phyloP scores from a whole-genome alignment of 1,140 invertebrate species.

The Asobara japonica region DNA sequence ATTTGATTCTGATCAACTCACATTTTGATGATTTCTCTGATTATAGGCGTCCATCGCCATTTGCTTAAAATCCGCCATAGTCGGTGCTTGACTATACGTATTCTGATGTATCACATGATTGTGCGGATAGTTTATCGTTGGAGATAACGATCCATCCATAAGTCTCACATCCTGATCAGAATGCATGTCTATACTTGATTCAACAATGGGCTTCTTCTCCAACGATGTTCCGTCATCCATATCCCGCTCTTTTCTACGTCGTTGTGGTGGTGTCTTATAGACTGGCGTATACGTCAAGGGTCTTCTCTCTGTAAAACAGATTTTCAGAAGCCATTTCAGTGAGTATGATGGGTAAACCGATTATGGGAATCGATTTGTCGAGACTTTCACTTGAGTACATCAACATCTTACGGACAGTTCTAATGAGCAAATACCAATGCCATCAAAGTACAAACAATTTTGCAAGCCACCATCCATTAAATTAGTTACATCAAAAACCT shows the following conservation, averaged over 20 bases:
- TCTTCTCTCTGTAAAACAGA: conserved; percentile 64
- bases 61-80: conserved; percentile 60
- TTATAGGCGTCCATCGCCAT: conserved; percentile 62
- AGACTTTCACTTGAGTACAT: neutral
- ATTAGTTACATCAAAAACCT: too few species aligned
- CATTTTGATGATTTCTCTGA: conserved; percentile 60
- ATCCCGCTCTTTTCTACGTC: conserved; percentile 60
- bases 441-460: too few species aligned
- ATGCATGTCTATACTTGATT: conserved; percentile 45
- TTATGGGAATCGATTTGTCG: conserved; percentile 19
- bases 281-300: conserved; percentile 68
- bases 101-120: conserved; percentile 49
- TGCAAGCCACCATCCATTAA: too few species aligned
- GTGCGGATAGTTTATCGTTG: conserved; percentile 48
- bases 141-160: conserved; percentile 46
- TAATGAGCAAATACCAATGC: neutral
- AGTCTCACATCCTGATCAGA: conserved; percentile 42
- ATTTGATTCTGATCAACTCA: conserved; percentile 41
- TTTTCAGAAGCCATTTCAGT: conserved; percentile 45
- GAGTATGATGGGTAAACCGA: conserved; percentile 20
- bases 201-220: conserved; percentile 56
- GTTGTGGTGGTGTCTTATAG: conserved; percentile 69
- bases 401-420: neutral
- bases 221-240: conserved; percentile 49
- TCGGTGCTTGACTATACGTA: conserved; percentile 51